Percentiles rank a stretch among this genome's conserved stretches.
Evolutionary conservation across 2,113 vertebrate species (phyloP).

Genomic region (Tetrax tetrax): DNA sequence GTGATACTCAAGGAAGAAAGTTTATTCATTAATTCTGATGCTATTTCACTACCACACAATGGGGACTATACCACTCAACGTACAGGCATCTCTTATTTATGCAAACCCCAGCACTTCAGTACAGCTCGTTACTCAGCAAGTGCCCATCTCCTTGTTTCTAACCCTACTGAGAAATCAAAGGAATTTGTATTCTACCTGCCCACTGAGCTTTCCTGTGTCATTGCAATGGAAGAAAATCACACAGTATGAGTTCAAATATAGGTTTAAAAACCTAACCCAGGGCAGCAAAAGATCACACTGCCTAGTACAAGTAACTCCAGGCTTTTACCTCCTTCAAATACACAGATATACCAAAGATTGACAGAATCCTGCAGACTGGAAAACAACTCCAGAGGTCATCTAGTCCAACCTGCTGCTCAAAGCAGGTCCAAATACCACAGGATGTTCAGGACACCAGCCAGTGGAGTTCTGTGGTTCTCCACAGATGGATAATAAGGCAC

Average conservation of each 20-base stretch:
- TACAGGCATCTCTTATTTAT: background rate
- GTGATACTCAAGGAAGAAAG: background rate
- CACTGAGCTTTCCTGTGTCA: background rate
- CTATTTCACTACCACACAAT: background rate
- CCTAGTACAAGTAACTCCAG: background rate
- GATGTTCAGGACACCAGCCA: background rate
- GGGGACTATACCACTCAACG: accelerated
- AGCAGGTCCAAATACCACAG: background rate
- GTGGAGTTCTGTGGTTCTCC: background rate
- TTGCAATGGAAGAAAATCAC: background rate
- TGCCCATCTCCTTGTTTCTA: background rate
- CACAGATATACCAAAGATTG: background rate
- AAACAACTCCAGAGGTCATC: background rate
- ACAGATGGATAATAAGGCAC: background rate
- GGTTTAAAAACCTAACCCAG: background rate
- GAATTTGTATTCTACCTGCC: background rate
- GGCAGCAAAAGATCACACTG: background rate
- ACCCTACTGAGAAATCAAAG: background rate
- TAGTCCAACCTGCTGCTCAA: background rate
- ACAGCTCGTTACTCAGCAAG: background rate
- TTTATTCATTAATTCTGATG: accelerated
- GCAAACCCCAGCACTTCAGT: background rate
- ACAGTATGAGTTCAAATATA: background rate
- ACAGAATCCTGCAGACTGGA: background rate
- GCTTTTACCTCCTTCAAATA: background rate